These are phyloP conservation scores for Esox lucius DNA, from an alignment of 2,797 vertebrate genomes.

Conservation along the genomic window DNA sequence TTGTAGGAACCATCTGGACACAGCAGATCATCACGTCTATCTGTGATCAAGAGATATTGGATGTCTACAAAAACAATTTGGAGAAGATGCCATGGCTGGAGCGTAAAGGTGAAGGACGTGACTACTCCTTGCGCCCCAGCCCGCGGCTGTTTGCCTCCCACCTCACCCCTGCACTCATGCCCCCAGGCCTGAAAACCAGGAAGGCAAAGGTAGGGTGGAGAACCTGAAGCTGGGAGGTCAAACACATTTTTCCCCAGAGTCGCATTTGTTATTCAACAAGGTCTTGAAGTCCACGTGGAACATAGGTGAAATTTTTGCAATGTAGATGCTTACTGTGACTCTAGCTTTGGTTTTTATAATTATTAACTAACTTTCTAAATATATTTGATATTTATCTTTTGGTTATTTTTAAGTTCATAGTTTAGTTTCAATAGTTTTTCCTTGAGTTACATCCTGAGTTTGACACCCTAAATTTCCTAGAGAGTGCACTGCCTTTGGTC, in stretches of 20 bases:
- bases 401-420: neutral
- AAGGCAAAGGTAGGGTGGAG: conserved; percentile 51
- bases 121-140: conserved; percentile 48
- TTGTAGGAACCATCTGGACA: conserved; percentile 67
- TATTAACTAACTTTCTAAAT: too few relatives aligned
- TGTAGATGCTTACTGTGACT: too few relatives aligned
- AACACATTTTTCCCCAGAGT: too few relatives aligned
- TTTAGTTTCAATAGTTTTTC: too few relatives aligned
- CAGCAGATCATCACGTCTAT: conserved; percentile 66
- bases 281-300: too few relatives aligned
- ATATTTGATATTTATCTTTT: neutral
- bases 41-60: conserved; percentile 26
- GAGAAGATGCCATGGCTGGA: conserved; percentile 69
- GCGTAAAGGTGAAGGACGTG: neutral
- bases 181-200: conserved; percentile 54
- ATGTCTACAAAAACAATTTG: conserved; percentile 40
- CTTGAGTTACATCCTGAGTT: too few relatives aligned
- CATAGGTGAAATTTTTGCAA: too few relatives aligned
- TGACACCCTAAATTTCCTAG: too few relatives aligned
- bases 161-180: conserved; percentile 58
- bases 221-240: too few relatives aligned
- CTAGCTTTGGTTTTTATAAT: too few relatives aligned
- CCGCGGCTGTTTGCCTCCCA: conserved; percentile 61
- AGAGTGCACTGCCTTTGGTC: too few relatives aligned
- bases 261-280: too few relatives aligned